Evolutionary conservation across 2,888 invertebrate species (phyloP).

Genomic region (Athalia rosae): DNA sequence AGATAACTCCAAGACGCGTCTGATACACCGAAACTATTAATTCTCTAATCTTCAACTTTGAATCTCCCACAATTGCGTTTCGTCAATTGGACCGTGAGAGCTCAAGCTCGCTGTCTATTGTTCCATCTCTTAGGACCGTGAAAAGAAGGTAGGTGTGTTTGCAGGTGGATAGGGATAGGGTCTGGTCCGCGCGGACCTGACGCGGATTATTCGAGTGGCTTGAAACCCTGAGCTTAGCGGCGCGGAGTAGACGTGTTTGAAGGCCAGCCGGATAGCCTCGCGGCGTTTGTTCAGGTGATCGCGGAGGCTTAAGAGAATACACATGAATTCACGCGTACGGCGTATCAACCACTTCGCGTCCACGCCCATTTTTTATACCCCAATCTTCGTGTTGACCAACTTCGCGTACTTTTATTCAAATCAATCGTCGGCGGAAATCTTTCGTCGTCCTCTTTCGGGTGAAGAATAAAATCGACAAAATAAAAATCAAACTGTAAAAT

Average conservation of each 20-base stretch:
- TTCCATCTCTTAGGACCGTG: no score
- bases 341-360: slow-evolving; percentile 41
- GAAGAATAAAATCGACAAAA: no score
- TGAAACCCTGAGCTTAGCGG: slow-evolving; percentile 55
- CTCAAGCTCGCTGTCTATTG: no score
- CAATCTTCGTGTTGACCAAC: slow-evolving; percentile 47
- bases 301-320: slow-evolving; percentile 57
- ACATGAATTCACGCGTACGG: slow-evolving; percentile 49
- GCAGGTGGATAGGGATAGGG: slow-evolving; percentile 51
- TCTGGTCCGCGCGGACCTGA: slow-evolving; percentile 54
- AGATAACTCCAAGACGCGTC: no score
- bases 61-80: no score
- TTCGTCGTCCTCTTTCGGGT: no score
- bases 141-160: slow-evolving; percentile 38
- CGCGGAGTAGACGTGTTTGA: slow-evolving; percentile 55
- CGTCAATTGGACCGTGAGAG: no score
- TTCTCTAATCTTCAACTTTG: no score
- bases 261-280: slow-evolving; percentile 61
- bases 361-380: not conserved
- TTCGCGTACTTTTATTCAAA: no score
- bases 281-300: slow-evolving; percentile 61
- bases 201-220: slow-evolving; percentile 56
- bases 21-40: no score
- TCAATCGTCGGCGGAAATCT: no score
- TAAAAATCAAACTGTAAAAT: no score